Evolutionary conservation across 2,113 vertebrate genomes (phyloP).

Genomic region (Nycticorax nycticorax): DNA sequence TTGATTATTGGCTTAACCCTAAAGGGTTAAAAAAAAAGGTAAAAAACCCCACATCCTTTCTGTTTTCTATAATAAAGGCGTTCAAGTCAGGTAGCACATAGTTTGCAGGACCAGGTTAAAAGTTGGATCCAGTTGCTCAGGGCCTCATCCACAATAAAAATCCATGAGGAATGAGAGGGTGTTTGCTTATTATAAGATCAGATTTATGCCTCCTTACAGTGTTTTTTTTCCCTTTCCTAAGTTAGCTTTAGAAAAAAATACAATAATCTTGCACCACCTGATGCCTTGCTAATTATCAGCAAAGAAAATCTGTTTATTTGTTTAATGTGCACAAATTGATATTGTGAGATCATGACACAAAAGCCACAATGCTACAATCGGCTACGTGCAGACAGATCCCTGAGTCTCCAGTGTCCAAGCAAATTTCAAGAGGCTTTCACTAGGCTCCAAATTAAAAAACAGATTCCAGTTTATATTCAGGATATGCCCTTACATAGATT

Average conservation of each 20-base stretch:
- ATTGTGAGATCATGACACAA: not conserved
- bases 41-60: not conserved
- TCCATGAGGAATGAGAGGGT: not conserved
- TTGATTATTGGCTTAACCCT: not conserved
- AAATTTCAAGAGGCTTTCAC: not conserved
- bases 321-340: not conserved
- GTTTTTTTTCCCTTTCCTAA: not conserved
- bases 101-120: not conserved
- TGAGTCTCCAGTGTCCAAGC: not conserved
- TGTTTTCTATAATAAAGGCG: not conserved
- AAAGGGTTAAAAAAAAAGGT: not conserved
- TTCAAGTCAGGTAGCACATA: not conserved
- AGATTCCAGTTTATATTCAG: not conserved
- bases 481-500: not conserved
- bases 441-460: not conserved
- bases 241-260: not conserved
- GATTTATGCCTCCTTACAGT: not conserved
- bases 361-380: not conserved
- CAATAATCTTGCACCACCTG: not conserved
- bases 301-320: not conserved
- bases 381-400: not conserved
- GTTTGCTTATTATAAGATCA: not conserved
- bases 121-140: not conserved
- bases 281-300: not conserved
- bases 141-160: not conserved